Evolutionary conservation across 2,797 vertebrate genomes (phyloP), one percentile per base, ranked within the genome.

Genomic region (Urosaurus nigricauda): DNA sequence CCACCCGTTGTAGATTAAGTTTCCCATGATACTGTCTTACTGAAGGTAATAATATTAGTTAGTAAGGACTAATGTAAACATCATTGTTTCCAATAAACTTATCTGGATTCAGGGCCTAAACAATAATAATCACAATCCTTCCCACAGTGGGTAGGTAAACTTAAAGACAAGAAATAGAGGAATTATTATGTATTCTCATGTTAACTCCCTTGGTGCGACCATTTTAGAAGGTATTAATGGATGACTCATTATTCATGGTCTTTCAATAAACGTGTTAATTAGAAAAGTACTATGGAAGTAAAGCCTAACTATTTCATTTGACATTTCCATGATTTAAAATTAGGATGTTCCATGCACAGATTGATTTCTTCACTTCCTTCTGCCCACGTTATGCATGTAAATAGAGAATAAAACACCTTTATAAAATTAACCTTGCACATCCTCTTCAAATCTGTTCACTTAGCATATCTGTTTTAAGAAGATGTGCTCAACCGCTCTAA

Each of bases 391-490:
- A 14, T 86, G 26, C 35, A 87, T 21, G 26, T 43, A 37, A 63
- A 70, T 73, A 93, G 53, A 70, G 79, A 4, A 5, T 73, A 70
- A 37, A n/a, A 68, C 40, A 75, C 56, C 83, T 87, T 90, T 80
- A n/a, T 70, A 74, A 88, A 79, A 51, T 75, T 58, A 87, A 89
- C 35, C 80, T 89, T 37, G 35, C 65, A 90, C 91, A 90, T 79
- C 4, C 26, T 88, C 40, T 93, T 89, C 63, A 32, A 80, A 89
- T 87, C 88, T 19, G 60, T 87, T 89, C 68, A n/a, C 11, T 53
- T 81, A 80, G 79, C 90, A 73, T 11, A 56, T 53, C 35, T 74
- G 68, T 58, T 68, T 71, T 5, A 53, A 60, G 1, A 79, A 43
- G 89, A 89, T 83, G 29, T 21, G 65, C 65, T 92, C 60, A 79